Base-by-base conservation (phyloP, 1,140 invertebrate genomes). In the Euwallacea similis region DNA sequence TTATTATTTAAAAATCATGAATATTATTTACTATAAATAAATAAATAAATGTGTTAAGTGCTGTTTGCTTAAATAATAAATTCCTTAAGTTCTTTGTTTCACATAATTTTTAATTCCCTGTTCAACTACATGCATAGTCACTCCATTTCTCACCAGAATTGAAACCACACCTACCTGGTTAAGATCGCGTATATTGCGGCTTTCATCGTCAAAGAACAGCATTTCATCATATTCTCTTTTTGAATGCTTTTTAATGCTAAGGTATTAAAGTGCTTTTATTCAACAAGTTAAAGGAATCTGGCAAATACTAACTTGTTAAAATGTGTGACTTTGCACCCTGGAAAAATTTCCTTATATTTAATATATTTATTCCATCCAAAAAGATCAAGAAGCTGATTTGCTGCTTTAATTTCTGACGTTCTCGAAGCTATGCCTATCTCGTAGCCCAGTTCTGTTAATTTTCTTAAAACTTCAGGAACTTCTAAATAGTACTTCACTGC, bases 351-450 rank as follows among this genome's bases (percentile, higher is more conserved):
- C 78, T 87, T 86, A 74, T 89, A 89, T 15, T 83, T 83, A 74
- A 93, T 88, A 81, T 88, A 92, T 76, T 88, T 85, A 13, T 90
- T 81, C 90, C 90, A 93, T 21, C 84, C 85, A 79, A 91, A 90
- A 41, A 91, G 80, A 10, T 87, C 70, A 6, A 92, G 72, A n/a
- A 93, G 81, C 72, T 89, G 84, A 63, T 87, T 83, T 2, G 91
- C 91, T 53, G 88, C 90, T 46, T 82, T 66, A 65, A 87, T 85
- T 82, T 89, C 88, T 46, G 83, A 78, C 6, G 91, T 92, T 75
- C 91, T 84, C 46, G 89, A 91, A 33, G 89, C 90, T 10, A 90
- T 80, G 44, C 83, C 88, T 66, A 91, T 78, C 66, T 82, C 75
- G 79, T 87, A 88, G 42, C 87, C 87, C 72, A 89, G 80, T 2